A percentile compares a stretch with the other conserved stretches of the same genome.
These are phyloP conservation scores for Varecia variegata DNA, from an alignment of 2,797 vertebrate species.

Conservation along the genomic window DNA sequence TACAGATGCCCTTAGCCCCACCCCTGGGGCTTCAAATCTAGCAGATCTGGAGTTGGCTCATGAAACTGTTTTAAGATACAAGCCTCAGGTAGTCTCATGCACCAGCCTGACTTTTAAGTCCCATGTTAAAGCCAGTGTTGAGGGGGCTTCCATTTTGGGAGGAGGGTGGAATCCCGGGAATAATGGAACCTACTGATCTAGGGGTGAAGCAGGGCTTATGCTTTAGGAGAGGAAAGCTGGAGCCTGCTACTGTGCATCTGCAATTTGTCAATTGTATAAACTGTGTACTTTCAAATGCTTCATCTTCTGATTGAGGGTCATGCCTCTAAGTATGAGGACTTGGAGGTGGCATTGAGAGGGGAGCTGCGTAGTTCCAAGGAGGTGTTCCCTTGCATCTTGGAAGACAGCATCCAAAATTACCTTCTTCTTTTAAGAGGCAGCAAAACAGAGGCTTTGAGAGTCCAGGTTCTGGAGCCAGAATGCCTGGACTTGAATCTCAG, in stretches of 20 bases:
- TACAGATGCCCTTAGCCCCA: too few relatives aligned
- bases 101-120: neutral
- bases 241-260: neutral
- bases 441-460: neutral
- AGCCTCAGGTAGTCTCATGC: neutral
- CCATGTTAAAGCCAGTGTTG: neutral
- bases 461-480: neutral
- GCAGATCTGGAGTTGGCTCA: neutral
- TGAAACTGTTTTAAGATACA: neutral
- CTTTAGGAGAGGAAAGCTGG: neutral
- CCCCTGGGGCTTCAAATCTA: neutral
- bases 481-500: neutral
- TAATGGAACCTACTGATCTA: neutral
- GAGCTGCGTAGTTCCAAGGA: neutral
- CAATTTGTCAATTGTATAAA: neutral
- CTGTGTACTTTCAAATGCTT: neutral
- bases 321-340: neutral
- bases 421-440: neutral
- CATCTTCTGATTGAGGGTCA: neutral
- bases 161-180: neutral
- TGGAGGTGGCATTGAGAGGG: neutral
- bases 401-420: neutral
- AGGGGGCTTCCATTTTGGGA: fast-evolving
- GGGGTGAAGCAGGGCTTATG: neutral
- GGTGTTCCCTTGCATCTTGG: neutral